These are phyloP conservation scores for Cryptocephalus primarius DNA, from an alignment of 2,888 invertebrate species.

Conservation along the genomic window DNA sequence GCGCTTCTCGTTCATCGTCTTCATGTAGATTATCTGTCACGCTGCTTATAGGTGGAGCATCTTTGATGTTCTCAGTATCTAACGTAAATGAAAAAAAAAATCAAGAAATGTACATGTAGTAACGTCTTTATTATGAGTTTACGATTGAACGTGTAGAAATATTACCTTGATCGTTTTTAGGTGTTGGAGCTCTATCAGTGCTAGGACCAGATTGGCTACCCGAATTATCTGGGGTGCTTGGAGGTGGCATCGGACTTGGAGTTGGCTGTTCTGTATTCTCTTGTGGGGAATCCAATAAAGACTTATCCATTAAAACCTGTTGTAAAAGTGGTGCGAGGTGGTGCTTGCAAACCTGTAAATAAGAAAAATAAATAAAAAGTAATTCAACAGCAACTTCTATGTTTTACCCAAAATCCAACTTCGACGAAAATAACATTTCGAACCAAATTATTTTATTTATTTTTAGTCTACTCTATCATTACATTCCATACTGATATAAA, in stretches of 20 bases:
- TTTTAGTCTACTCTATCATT: too few species aligned
- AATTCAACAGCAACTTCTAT: not conserved
- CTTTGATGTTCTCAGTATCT: conserved; percentile 25
- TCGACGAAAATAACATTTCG: too few species aligned
- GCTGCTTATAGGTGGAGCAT: conserved; percentile 29
- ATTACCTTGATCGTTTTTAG: conserved; percentile 40
- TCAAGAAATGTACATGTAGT: not conserved
- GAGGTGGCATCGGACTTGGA: conserved; percentile 32
- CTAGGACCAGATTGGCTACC: conserved; percentile 15
- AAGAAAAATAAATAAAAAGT: not conserved
- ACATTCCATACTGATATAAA: too few species aligned
- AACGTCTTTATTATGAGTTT: not conserved
- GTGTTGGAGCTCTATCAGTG: conserved; percentile 44
- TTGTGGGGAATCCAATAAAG: conserved; percentile 56
- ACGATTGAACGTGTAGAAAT: not conserved
- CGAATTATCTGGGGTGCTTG: conserved; percentile 22
- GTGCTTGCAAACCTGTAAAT: conserved; percentile 52
- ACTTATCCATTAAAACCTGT: conserved; percentile 63
- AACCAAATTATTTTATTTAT: too few species aligned
- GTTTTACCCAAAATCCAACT: too few species aligned
- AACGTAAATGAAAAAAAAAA: conserved; percentile 5
- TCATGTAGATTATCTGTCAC: conserved; percentile 44
- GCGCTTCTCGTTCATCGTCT: conserved; percentile 72
- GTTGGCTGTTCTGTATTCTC: conserved; percentile 46
- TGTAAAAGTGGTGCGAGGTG: conserved; percentile 66